Evolutionary conservation across 2,113 vertebrate species (phyloP).

Genomic region (Sinocyclocheilus anshuiensis): DNA sequence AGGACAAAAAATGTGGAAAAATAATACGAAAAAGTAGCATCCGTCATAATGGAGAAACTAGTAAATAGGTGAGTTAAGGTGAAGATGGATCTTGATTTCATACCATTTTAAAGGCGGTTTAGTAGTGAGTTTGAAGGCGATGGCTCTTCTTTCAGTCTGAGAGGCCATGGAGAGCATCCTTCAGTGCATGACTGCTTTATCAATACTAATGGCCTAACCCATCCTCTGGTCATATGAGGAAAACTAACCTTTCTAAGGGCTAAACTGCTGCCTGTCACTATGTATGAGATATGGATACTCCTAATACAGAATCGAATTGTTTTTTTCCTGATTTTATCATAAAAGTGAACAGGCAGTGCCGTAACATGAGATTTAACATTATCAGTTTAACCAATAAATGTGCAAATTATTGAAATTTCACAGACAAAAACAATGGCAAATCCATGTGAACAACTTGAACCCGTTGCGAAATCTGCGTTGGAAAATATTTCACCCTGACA

Average conservation of each 20-base stretch:
- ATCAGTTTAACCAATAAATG: background rate
- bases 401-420: too few relatives aligned
- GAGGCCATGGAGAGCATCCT: background rate
- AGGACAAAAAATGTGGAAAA: conserved; percentile 41
- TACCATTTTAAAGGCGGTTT: background rate
- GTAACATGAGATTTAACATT: background rate
- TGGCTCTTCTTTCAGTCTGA: background rate
- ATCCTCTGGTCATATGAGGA: conserved; percentile 27
- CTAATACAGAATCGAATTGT: too few relatives aligned
- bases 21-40: background rate
- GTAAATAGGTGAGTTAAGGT: background rate
- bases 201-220: conserved; percentile 37
- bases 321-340: background rate
- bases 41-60: conserved; percentile 6
- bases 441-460: too few relatives aligned
- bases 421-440: background rate
- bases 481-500: background rate
- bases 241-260: conserved; percentile 1
- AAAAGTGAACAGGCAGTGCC: background rate
- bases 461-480: too few relatives aligned
- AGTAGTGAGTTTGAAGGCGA: too few relatives aligned
- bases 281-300: conserved; percentile 16
- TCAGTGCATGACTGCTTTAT: conserved; percentile 33
- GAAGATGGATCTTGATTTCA: conserved; percentile 14
- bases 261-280: conserved; percentile 25